Evolutionary conservation across 2,888 invertebrate species (phyloP).

Genomic region (Trypoxylon attenuatum): DNA sequence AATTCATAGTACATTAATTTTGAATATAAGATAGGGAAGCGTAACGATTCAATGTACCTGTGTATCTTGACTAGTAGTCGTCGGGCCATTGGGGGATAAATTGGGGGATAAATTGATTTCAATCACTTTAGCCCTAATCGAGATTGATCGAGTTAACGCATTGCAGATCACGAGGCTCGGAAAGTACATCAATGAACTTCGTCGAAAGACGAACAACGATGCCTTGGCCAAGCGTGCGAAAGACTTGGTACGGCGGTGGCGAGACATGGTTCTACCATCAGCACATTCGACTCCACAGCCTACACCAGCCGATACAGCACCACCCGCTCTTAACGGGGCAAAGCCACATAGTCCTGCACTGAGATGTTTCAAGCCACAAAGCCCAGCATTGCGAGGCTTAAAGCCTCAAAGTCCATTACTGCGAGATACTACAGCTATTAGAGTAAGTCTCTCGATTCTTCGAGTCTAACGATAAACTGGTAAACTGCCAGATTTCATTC

Average conservation of each 20-base stretch:
- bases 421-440: conserved; percentile 65
- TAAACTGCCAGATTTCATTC: no score
- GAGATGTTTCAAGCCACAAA: conserved; percentile 68
- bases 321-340: conserved; percentile 68
- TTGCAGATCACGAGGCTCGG: conserved; percentile 93
- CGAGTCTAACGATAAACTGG: no score
- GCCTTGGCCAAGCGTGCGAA: conserved; percentile 92
- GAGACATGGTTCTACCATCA: conserved; percentile 86
- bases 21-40: no score
- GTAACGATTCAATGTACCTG: no score
- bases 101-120: neutral
- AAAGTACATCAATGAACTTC: conserved; percentile 93
- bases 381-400: conserved; percentile 65
- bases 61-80: no score
- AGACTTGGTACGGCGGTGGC: conserved; percentile 94
- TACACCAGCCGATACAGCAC: conserved; percentile 66
- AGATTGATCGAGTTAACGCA: neutral
- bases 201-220: conserved; percentile 90
- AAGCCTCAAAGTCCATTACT: conserved; percentile 72
- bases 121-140: neutral
- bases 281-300: conserved; percentile 67
- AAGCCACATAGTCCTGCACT: conserved; percentile 68
- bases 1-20: no score
- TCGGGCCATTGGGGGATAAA: no score
- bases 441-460: conserved; percentile 56